phyloP scores from a whole-genome alignment of 1,140 invertebrate genomes.

The Cherax destructor region DNA sequence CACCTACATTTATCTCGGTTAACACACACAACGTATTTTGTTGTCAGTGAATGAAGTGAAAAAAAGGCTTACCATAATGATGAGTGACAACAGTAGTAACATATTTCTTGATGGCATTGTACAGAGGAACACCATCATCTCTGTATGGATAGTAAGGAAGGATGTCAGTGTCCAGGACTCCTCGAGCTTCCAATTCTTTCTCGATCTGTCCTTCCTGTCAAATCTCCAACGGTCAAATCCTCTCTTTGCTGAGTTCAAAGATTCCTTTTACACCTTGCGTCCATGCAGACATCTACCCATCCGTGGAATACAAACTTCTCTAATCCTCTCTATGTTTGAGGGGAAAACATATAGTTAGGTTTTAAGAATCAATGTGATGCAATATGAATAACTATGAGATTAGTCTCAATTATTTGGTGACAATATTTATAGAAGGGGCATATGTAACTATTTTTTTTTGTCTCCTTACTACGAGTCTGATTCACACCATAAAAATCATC shows the following conservation, averaged over 20 bases:
- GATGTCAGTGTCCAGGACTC: slow-evolving; percentile 74
- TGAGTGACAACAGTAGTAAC: slow-evolving; percentile 75
- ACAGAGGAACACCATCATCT: slow-evolving; percentile 77
- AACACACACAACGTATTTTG: too few species aligned
- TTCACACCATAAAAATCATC: too few species aligned
- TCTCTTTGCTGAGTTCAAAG: slow-evolving; percentile 75
- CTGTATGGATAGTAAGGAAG: slow-evolving; percentile 78
- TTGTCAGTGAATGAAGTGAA: too few species aligned
- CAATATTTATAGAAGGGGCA: too few species aligned
- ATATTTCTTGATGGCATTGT: slow-evolving; percentile 76
- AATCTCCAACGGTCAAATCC: slow-evolving; percentile 74
- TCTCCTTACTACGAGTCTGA: too few species aligned
- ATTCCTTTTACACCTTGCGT: slow-evolving; percentile 76
- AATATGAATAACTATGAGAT: too few species aligned
- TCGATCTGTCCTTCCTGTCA: slow-evolving; percentile 73
- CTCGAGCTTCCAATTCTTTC: slow-evolving; percentile 74
- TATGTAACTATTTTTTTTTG: too few species aligned
- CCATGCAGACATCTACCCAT: slow-evolving; percentile 78
- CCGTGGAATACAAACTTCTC: slow-evolving; percentile 76
- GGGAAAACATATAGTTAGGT: too few species aligned
- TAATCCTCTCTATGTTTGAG: slow-evolving; percentile 75
- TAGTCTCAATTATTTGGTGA: too few species aligned
- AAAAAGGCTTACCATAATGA: slow-evolving; percentile 75
- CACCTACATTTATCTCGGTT: too few species aligned
- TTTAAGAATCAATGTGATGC: too few species aligned